A percentile compares a stretch with the other conserved stretches of the same genome.
These are phyloP conservation scores for Typhlichthys eigenmanni DNA, from an alignment of 2,797 vertebrate species.

Conservation along the genomic window DNA sequence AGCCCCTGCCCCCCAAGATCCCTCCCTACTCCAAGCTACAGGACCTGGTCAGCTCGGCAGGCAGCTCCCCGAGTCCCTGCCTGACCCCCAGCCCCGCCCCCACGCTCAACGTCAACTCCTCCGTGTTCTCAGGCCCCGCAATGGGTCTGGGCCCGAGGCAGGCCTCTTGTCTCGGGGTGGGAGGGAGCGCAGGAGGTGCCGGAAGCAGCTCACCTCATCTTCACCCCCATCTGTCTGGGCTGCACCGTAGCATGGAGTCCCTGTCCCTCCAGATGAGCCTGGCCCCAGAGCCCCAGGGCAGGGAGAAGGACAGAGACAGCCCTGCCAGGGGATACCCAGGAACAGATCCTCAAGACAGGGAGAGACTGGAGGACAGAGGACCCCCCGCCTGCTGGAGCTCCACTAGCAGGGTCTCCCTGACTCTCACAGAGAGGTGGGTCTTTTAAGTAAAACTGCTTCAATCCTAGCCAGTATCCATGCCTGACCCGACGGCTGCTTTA, in stretches of 20 bases:
- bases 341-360: conserved; percentile 58
- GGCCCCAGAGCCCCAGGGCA: conserved; percentile 70
- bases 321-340: conserved; percentile 51
- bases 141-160: conserved; percentile 77
- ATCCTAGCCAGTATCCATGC: not conserved
- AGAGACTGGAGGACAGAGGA: conserved; percentile 72
- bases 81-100: conserved; percentile 92
- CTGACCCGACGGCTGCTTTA: conserved; percentile 13
- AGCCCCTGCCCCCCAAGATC: conserved; percentile 73
- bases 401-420: conserved; percentile 76
- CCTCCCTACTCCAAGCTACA: conserved; percentile 82
- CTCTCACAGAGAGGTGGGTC: conserved; percentile 83
- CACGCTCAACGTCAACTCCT: conserved; percentile 91
- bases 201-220: conserved; percentile 77
- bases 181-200: conserved; percentile 27
- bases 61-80: conserved; percentile 64
- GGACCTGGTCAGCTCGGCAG: conserved; percentile 71
- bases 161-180: conserved; percentile 66
- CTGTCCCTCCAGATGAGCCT: conserved; percentile 91
- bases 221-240: conserved; percentile 87
- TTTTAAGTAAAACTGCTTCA: not conserved
- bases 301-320: conserved; percentile 67
- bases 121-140: conserved; percentile 83
- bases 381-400: conserved; percentile 82
- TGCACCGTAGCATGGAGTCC: conserved; percentile 96